phyloP scores from a whole-genome alignment of 2,113 vertebrate genomes.

The Empidonax alnorum region DNA sequence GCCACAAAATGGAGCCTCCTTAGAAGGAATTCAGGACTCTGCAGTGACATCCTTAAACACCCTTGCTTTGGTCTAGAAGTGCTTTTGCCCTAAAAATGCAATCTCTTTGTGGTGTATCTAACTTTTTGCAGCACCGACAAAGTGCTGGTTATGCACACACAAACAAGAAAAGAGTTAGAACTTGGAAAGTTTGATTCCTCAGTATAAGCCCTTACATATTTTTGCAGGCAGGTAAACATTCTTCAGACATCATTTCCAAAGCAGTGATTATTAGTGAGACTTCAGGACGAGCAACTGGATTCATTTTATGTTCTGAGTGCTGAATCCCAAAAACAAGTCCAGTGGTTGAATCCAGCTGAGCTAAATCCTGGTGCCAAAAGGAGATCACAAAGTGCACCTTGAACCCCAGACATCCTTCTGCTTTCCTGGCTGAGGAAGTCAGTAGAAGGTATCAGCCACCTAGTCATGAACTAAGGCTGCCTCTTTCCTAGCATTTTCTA shows the following conservation, averaged over 20 bases:
- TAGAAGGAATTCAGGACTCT: background rate
- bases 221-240: background rate
- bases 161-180: background rate
- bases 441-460: background rate
- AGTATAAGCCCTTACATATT: background rate
- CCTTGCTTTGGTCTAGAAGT: slow-evolving; percentile 14
- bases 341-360: background rate
- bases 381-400: background rate
- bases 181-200: background rate
- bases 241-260: background rate
- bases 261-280: background rate
- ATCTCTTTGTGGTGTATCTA: background rate
- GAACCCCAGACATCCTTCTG: background rate
- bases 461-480: background rate
- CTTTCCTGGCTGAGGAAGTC: slow-evolving; percentile 12
- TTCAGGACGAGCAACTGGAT: background rate
- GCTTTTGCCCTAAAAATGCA: background rate
- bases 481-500: background rate
- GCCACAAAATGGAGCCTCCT: background rate
- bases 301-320: background rate
- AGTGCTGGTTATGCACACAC: background rate
- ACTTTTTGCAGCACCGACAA: background rate
- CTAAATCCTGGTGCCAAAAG: background rate
- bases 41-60: background rate
- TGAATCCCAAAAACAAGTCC: background rate